phyloP scores from a whole-genome alignment of 1,140 invertebrate genomes.

The Aleiodes sp. region DNA sequence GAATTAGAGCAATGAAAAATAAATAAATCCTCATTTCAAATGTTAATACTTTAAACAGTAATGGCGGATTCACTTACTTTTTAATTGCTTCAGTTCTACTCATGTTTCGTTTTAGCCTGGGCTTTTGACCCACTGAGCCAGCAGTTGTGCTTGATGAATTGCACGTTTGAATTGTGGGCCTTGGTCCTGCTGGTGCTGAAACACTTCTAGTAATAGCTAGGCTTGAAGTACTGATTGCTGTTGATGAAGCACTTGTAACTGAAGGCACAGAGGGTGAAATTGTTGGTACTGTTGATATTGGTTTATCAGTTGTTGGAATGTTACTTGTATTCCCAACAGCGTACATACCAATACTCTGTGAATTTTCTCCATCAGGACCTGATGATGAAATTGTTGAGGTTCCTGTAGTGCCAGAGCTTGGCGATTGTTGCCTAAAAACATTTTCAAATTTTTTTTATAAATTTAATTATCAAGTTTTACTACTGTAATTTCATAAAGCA shows the following conservation, averaged over 20 bases:
- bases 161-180: slow-evolving; percentile 46
- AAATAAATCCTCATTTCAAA: background rate
- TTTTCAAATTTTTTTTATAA: slow-evolving; percentile 31
- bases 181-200: slow-evolving; percentile 54
- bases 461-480: too few relatives aligned
- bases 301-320: slow-evolving; percentile 44
- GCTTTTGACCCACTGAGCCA: slow-evolving; percentile 56
- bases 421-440: slow-evolving; percentile 60
- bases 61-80: slow-evolving; percentile 47
- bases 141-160: slow-evolving; percentile 52
- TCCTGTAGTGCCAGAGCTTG: slow-evolving; percentile 57
- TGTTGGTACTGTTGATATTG: slow-evolving; percentile 53
- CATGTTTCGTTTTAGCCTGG: slow-evolving; percentile 52
- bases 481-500: too few relatives aligned
- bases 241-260: slow-evolving; percentile 32
- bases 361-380: slow-evolving; percentile 52
- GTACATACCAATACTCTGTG: slow-evolving; percentile 53
- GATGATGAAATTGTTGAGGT: slow-evolving; percentile 58
- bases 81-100: slow-evolving; percentile 60
- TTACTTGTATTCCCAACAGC: slow-evolving; percentile 45
- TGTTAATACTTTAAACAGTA: background rate
- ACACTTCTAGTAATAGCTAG: slow-evolving; percentile 54
- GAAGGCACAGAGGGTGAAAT: slow-evolving; percentile 42
- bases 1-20: slow-evolving; percentile 26
- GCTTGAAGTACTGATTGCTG: slow-evolving; percentile 30